Evolutionary conservation across 2,113 vertebrate genomes (phyloP).

Genomic region (Leptobrachium leishanense): DNA sequence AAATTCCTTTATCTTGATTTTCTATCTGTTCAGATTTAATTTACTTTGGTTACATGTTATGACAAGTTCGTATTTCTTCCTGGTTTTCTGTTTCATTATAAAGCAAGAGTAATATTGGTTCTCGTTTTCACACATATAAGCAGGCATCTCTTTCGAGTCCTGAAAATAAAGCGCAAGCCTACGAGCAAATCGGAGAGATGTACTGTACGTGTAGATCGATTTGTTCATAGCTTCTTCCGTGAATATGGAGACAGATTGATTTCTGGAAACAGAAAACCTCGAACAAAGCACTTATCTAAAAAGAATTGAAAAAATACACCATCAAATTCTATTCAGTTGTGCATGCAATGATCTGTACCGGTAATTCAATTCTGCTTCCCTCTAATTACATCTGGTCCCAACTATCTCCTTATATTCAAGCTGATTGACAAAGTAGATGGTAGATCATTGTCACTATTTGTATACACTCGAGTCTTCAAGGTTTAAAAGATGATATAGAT

Average conservation of each 20-base stretch:
- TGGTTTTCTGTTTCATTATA: neutral
- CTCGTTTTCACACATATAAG: slow-evolving; percentile 9
- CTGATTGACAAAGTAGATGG: slow-evolving; percentile 48
- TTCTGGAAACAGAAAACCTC: slow-evolving; percentile 35
- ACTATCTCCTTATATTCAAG: slow-evolving; percentile 38
- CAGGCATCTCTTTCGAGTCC: slow-evolving; percentile 11
- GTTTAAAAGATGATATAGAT: slow-evolving; percentile 49
- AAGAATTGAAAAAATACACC: slow-evolving; percentile 48
- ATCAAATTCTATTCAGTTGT: slow-evolving; percentile 41
- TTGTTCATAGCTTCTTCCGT: slow-evolving; percentile 14
- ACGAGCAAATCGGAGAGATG: slow-evolving; percentile 19
- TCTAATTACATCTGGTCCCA: slow-evolving; percentile 42
- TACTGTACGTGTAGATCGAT: slow-evolving; percentile 28
- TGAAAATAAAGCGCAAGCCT: slow-evolving; percentile 30
- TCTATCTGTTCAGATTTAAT: neutral
- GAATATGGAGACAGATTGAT: slow-evolving; percentile 27
- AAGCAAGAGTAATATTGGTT: neutral
- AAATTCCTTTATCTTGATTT: neutral
- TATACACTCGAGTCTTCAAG: slow-evolving; percentile 45
- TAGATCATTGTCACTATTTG: slow-evolving; percentile 44
- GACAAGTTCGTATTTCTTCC: neutral
- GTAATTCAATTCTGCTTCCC: slow-evolving; percentile 42
- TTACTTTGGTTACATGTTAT: neutral
- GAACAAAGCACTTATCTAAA: slow-evolving; percentile 42
- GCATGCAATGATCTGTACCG: slow-evolving; percentile 35